A percentile compares a stretch with the other conserved stretches of the same genome.
Conservation (phyloP, 2,113 vertebrate genomes). For the Laticauda colubrina region DNA sequence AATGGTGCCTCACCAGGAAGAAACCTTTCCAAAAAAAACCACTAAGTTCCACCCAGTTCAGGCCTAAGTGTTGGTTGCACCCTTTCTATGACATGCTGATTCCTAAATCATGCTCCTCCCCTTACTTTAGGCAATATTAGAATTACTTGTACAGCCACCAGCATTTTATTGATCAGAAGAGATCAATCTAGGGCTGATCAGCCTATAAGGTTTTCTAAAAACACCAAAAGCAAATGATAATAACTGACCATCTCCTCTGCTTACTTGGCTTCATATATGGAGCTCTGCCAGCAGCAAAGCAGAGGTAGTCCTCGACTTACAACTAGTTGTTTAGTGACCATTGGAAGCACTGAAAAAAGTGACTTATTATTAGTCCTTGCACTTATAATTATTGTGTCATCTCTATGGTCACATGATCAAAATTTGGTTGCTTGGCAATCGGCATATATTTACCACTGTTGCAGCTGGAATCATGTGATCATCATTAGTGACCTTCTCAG, state of each 20-base stretch:
- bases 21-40: neutral
- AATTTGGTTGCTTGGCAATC: neutral
- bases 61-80: neutral
- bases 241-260: neutral
- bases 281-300: neutral
- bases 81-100: constrained; percentile 31
- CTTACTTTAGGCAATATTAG: constrained; percentile 47
- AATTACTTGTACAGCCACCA: constrained; percentile 46
- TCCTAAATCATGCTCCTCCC: constrained; percentile 64
- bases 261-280: neutral
- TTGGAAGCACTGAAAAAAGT: neutral
- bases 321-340: neutral
- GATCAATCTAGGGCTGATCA: neutral
- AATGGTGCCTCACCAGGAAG: neutral
- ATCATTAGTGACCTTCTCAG: neutral
- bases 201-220: neutral
- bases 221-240: neutral
- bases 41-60: neutral
- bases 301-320: neutral
- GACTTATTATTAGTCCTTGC: neutral
- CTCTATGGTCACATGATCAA: neutral
- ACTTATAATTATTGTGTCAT: neutral
- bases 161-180: neutral
- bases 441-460: neutral
- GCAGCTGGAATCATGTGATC: neutral